Base-by-base conservation (phyloP, 2,113 vertebrate genomes). In the Zosterops lateralis region DNA sequence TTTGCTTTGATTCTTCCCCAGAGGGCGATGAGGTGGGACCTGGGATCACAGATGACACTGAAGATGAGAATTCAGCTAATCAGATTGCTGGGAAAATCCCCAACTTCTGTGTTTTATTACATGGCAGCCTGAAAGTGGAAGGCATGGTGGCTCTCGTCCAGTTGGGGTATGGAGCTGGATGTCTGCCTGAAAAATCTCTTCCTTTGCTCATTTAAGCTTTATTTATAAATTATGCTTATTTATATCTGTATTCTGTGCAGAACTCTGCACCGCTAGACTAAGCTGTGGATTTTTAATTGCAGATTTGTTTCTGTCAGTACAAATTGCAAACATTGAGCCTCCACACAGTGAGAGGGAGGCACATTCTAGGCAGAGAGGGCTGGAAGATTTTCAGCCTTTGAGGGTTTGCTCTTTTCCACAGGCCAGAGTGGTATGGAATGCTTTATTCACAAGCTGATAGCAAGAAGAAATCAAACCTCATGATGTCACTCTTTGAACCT, bases 381-480 rank as follows among this genome's bases (percentile, higher is more conserved):
- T 38, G 60, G 76, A 40, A 64, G 38, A 14, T 79, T 84, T 86
- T 82, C 78, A 93, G 78, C 70, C 50, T 73, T 85, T 45, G 66
- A 83, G 26, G 3, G 32, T 96, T 65, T 97, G 58, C 58, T 92
- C 42, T 72, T 95, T 78, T 60, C 16, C 60, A 81, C 87, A 99
- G 99, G 66, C 97, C 98, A 16, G 99, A 99, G 60, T 99, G 99
- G 99, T 99, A 97, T 22, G 99, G 99, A 54, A 99, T 99, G 99
- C 98, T 99, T 53, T 99, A 99, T 95, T 99, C 99, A 22, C 99
- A 99, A 97, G 99, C 99, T 60, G 99, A 99, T 92, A 99, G 99
- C 97, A 99, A 99, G 97, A 99, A 99, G 98, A 99, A 99, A 94
- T 99, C 99, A 14, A 99, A 99, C 97, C 97, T 99, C 87, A 99